These are phyloP conservation scores for Oedothorax gibbosus DNA, from an alignment of 1,140 invertebrate species.

Conservation along the genomic window DNA sequence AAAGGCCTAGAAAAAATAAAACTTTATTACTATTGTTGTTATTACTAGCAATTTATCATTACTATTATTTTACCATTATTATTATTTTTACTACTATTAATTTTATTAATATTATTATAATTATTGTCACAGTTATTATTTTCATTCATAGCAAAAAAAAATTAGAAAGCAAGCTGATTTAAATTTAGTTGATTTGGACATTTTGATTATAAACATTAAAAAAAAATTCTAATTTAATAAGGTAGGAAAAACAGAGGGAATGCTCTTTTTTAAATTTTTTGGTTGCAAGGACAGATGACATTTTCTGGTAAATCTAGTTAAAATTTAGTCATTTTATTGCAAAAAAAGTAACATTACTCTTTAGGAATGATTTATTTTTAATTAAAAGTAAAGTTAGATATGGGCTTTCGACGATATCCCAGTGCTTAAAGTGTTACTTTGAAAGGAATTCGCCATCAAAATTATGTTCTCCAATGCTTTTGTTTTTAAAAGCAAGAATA, in stretches of 20 bases:
- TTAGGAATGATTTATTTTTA: background rate
- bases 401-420: too few relatives aligned
- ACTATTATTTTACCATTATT: background rate
- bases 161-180: too few relatives aligned
- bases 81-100: too few relatives aligned
- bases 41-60: background rate
- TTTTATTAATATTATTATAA: too few relatives aligned
- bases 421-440: too few relatives aligned
- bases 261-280: background rate
- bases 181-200: background rate
- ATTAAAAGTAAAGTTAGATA: background rate
- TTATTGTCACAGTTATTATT: too few relatives aligned
- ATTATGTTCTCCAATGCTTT: too few relatives aligned
- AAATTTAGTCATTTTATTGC: background rate
- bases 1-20: conserved; percentile 43
- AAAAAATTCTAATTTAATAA: background rate
- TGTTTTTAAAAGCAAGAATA: too few relatives aligned
- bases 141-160: too few relatives aligned
- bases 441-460: too few relatives aligned
- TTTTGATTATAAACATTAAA: background rate
- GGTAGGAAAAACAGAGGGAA: background rate
- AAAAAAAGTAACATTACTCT: background rate
- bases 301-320: background rate
- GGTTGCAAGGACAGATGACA: background rate
- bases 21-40: conserved; percentile 5